Evolutionary conservation across 2,888 invertebrate species (phyloP).

Genomic region (Caenorhabditis becei): DNA sequence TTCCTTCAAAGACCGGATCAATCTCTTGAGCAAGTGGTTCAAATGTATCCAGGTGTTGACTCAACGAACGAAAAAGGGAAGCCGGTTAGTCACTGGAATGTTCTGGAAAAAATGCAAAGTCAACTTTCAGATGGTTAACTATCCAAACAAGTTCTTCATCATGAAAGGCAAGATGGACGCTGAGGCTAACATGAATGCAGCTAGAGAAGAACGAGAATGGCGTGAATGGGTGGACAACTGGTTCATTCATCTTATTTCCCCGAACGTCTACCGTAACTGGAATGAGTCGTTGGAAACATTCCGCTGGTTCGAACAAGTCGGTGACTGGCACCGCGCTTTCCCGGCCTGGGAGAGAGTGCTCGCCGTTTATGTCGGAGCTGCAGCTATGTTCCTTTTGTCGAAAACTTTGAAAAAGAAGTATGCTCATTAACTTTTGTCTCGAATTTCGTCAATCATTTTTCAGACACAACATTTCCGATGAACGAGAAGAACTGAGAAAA

Average conservation of each 20-base stretch:
- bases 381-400: slow-evolving; percentile 94
- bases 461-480: slow-evolving; percentile 90
- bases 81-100: slow-evolving; percentile 22
- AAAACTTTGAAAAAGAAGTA: slow-evolving; percentile 91
- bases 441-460: slow-evolving; percentile 60
- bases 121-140: slow-evolving; percentile 49
- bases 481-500: slow-evolving; percentile 92
- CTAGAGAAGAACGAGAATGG: slow-evolving; percentile 91
- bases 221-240: slow-evolving; percentile 94
- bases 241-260: slow-evolving; percentile 94
- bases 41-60: slow-evolving; percentile 86
- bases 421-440: too few species aligned
- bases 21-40: slow-evolving; percentile 87
- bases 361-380: slow-evolving; percentile 93
- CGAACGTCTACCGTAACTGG: slow-evolving; percentile 94
- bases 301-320: slow-evolving; percentile 91
- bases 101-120: background rate
- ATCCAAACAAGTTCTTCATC: slow-evolving; percentile 79
- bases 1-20: slow-evolving; percentile 84
- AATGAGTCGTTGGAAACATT: slow-evolving; percentile 93
- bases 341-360: slow-evolving; percentile 90
- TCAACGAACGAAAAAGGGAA: slow-evolving; percentile 84
- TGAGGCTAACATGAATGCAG: slow-evolving; percentile 65
- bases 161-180: slow-evolving; percentile 73
- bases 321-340: slow-evolving; percentile 93